Base-by-base conservation (phyloP, 2,113 vertebrate genomes). In the Odobenus rosmarus region DNA sequence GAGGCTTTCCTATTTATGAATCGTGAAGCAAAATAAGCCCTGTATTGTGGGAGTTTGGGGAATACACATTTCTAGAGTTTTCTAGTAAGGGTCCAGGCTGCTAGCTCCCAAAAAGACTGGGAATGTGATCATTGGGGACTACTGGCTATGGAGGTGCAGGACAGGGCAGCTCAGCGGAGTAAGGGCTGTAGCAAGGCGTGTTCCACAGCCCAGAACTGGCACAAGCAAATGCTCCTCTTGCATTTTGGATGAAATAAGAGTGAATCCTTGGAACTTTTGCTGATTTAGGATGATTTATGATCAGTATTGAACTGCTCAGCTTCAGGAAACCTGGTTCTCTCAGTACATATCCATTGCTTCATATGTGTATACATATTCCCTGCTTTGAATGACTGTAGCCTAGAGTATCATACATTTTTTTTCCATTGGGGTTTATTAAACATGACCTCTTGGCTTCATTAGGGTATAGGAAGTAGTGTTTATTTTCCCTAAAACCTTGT, bases 371-470 rank as follows among this genome's bases (percentile, higher is more conserved):
- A 36, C 88, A 31, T 97, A 97, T 96, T 93, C 39, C 76, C 93
- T 96, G 94, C 86, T 90, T 97, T 96, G 90, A 90, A 79, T 98
- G 64, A 94, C 95, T 92, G 61, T 97, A 98, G 97, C 97, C 71
- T 55, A 55, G 61, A 97, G 21, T 87, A 95, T 72, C 96, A 92
- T 92, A 86, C 84, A n/a, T 98, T 97, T 97, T 55, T 31, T 31
- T 33, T 80, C 95, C 98, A 95, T 97, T 87, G 64, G 96, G 90
- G 82, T 97, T 98, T 97, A 94, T 96, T 96, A 97, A 95, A 94
- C 72, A 71, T 95, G 84, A 92, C 64, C 79, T 98, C 90, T 83
- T 98, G 96, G 96, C 51, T 31, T 98, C 94, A 95, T 96, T 97
- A 96, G 98, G 97, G 86, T 97, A 57, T 98, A 96, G 89, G 82